Evolutionary conservation across 2,113 vertebrate species (phyloP), one percentile per base, ranked within the genome.

Genomic region (Petrocephalus microphthalmus): DNA sequence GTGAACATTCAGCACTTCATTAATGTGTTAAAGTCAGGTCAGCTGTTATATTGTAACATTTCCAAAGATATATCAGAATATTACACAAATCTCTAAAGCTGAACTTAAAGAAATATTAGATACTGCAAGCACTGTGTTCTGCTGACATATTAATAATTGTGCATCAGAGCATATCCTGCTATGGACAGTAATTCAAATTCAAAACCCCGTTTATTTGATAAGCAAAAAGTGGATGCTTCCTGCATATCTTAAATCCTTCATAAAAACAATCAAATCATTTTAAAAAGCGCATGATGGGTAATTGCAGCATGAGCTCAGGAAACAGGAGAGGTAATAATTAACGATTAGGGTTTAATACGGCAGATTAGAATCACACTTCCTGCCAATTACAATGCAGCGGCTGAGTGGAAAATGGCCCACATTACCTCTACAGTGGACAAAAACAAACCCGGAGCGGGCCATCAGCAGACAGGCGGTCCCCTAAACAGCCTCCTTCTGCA

Each of bases 331-430:
- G 84, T 64, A 67, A 88, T 91, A 89, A 91, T 91, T 90, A 91
- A 90, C 85, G 49, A 90, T 91, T 87, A 89, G 49, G 84, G 87
- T 87, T 91, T 90, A 91, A 90, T 88, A 54, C 20, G 37, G 51
- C 47, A 25, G 89, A 91, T 93, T 90, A 91, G 86, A 84, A 83
- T 88, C 88, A 82, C 84, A 84, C 87, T 88, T 90, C 90, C 84
- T 85, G 78, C 89, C 91, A 93, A 92, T 91, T 92, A 92, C 33
- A 84, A 67, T 67, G 88, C 86, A 87, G 64, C 81, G 89, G 85
- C 84, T 7, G 22, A 67, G 71, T 37, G 49, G 78, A 88, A 89
- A 88, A 90, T 33, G 85, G 88, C 89, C 33, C 74, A 90, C 81
- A 92, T 93, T 90, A 92, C 87, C 56, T 90, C 81, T 4, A 42